Evolutionary conservation across 2,113 vertebrate species (phyloP), one percentile per base, ranked within the genome.

Genomic region (Dipodomys stephensi): DNA sequence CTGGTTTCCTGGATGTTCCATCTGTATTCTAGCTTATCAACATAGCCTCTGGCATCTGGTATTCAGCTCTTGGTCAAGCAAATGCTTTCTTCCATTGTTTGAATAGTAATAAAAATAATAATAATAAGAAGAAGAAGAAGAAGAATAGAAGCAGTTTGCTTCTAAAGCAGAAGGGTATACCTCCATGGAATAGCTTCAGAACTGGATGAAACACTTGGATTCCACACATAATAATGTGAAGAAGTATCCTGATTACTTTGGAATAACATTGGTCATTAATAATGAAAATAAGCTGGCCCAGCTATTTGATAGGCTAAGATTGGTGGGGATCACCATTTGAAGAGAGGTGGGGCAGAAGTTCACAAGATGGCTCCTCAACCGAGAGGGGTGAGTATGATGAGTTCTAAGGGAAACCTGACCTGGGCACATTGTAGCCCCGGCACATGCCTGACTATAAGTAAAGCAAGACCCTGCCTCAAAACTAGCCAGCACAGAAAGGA

Each of bases 1-100:
- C 53, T 35, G 72, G 44, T 39, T 49, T 92, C 91, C 80, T 91
- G 90, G 62, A 91, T n/a, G 27, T 89, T 23, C 71, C 65, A 7
- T 95, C 90, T 89, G 28, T 67, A 35, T 90, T 78, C 85, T 72
- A 64, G 72, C 44, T n/a, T 64, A 81, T 71, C 68, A 20, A 1
- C 32, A 39, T 18, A 62, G 44, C 87, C 30, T n/a, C 79, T 68
- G 71, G 81, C 83, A 87, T 81, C 83, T 74, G 76, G 72, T 19
- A 1, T 64, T 79, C 83, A 64, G 53, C 68, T 76, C 83, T 82
- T 87, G 49, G 64, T 88, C 30, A n/a, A 28, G 19, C 62, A 74
- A 39, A 39, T 72, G 78, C 20, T 83, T 79, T 57, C 25, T 53
- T 65, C 39, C 39, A 64, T 30, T 85, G 44, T 88, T 83, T 87